phyloP scores from a whole-genome alignment of 2,113 vertebrate genomes.

The Gymnogyps californianus region DNA sequence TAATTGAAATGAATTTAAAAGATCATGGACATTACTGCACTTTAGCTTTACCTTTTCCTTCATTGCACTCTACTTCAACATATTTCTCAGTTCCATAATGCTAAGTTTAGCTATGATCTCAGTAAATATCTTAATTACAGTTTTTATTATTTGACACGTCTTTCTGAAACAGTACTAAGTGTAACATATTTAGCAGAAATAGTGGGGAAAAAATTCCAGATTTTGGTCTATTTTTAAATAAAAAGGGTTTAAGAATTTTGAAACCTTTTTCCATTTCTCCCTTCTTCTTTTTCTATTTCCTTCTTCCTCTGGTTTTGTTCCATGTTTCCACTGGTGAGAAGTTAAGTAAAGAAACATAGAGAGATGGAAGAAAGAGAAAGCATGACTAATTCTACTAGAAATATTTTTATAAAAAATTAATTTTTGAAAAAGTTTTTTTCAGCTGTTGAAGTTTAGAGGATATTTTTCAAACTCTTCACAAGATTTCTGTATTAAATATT shows the following conservation, averaged over 20 bases:
- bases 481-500: neutral
- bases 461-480: neutral
- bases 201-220: fast-evolving
- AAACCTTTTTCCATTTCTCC: neutral
- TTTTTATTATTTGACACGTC: neutral
- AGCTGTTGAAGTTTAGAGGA: neutral
- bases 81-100: neutral
- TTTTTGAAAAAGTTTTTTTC: neutral
- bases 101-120: neutral
- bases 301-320: neutral
- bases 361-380: neutral
- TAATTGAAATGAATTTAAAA: neutral
- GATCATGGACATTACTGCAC: fast-evolving
- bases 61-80: neutral
- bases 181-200: neutral
- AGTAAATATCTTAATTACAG: neutral
- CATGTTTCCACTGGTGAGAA: neutral
- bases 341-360: neutral
- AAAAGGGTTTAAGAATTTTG: neutral
- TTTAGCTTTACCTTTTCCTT: neutral
- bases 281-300: neutral
- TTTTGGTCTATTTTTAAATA: neutral
- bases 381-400: neutral
- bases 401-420: neutral
- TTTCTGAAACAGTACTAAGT: neutral